Evolutionary conservation across 2,797 vertebrate genomes (phyloP).

Genomic region (Chromobotia macracanthus): DNA sequence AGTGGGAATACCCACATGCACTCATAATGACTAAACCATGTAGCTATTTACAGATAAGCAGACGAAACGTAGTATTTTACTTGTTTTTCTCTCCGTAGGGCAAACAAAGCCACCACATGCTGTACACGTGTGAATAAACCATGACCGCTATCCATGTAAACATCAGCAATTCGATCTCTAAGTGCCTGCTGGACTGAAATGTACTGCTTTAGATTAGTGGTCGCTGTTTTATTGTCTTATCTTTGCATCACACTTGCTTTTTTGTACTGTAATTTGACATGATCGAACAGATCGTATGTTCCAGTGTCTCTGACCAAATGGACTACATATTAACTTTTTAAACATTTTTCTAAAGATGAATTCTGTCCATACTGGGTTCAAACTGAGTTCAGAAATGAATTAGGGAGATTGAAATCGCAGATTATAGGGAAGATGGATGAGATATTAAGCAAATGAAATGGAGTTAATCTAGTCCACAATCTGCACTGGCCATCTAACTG

Average conservation of each 20-base stretch:
- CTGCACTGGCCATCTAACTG: conserved; percentile 19
- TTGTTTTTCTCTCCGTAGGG: conserved; percentile 7
- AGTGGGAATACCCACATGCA: conserved; percentile 53
- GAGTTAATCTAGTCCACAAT: no score
- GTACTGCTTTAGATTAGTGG: conserved; percentile 44
- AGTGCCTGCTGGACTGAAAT: conserved; percentile 35
- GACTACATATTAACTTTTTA: conserved; percentile 34
- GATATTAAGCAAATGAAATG: conserved; percentile 51
- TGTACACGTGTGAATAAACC: conserved; percentile 28
- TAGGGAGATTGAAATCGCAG: conserved; percentile 30
- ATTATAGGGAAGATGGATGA: conserved; percentile 6
- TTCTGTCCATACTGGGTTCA: conserved; percentile 24
- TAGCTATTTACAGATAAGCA: conserved; percentile 54
- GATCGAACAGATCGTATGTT: conserved; percentile 45
- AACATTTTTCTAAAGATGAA: conserved; percentile 3
- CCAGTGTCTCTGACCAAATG: conserved; percentile 40
- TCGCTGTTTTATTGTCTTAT: conserved; percentile 47
- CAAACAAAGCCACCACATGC: conserved; percentile 30
- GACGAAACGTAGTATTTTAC: conserved; percentile 37
- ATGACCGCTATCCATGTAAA: conserved; percentile 32
- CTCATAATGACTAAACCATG: conserved; percentile 51
- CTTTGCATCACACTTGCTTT: conserved; percentile 14
- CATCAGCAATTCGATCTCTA: conserved; percentile 21
- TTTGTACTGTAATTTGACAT: conserved; percentile 54
- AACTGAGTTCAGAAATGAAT: conserved; percentile 31